These are phyloP conservation scores for Cryptophagus acutangulus DNA, from an alignment of 2,888 invertebrate species.

Conservation along the genomic window DNA sequence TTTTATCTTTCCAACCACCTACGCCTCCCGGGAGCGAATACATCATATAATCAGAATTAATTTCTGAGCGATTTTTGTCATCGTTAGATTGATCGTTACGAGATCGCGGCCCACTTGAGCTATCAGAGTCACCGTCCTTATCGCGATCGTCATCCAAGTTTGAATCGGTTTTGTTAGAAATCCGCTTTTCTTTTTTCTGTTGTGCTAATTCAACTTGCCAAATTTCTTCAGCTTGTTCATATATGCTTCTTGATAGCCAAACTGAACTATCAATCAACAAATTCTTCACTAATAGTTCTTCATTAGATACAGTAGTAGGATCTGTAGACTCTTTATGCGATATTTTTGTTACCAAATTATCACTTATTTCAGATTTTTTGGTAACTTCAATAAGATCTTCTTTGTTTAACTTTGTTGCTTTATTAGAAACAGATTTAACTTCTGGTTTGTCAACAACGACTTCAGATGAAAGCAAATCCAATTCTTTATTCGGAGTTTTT, in stretches of 20 bases:
- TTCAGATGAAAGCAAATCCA: too few species aligned
- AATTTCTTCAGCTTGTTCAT: constrained; percentile 62
- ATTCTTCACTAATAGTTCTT: constrained; percentile 13
- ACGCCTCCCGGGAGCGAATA: constrained; percentile 69
- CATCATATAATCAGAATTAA: constrained; percentile 45
- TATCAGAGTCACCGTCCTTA: constrained; percentile 58
- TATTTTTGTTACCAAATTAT: constrained; percentile 35
- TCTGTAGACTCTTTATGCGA: constrained; percentile 30
- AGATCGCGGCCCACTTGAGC: constrained; percentile 53
- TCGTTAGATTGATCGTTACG: constrained; percentile 29
- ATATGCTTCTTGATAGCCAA: constrained; percentile 58
- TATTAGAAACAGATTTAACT: constrained; percentile 8
- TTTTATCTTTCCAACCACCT: constrained; percentile 76
- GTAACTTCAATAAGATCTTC: too few species aligned
- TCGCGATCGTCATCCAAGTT: constrained; percentile 45
- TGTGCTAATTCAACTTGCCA: constrained; percentile 53
- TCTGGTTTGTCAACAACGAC: background rate
- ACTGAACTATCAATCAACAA: constrained; percentile 49
- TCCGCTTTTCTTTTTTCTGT: constrained; percentile 37
- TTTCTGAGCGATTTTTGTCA: constrained; percentile 15
- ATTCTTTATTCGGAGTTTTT: too few species aligned
- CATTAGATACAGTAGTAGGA: constrained; percentile 18
- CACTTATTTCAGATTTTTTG: constrained; percentile 34
- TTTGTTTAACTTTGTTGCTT: constrained; percentile 13
- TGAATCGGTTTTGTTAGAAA: constrained; percentile 21